Base-by-base conservation (phyloP, 92 coral and sea anemone genomes). In the Zoanthus sociatus region DNA sequence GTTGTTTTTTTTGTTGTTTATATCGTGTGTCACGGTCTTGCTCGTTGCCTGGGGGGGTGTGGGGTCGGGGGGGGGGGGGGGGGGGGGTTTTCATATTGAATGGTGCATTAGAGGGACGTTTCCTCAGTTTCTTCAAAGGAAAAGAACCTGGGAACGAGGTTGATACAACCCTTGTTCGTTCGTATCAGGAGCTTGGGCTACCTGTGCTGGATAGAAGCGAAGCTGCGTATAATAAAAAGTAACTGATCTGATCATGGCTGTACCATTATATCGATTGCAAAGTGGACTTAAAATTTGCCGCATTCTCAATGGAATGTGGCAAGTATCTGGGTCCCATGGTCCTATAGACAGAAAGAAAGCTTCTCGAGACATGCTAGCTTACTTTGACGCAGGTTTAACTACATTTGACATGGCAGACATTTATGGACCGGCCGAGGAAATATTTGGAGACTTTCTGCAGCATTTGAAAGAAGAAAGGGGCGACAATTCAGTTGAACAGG, bases 231-330 rank as follows among this genome's bases (percentile, higher is more conserved):
- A 26, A 26, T n/a, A 26, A 26, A 26, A 26, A 26, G 26, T 26
- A 26, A 26, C 26, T 26, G 26, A 26, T 37, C 1, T 37, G 64
- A 33, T 33, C 46, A 78, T 78, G 83, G 56, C 60, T 18, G 46
- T 94, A 21, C 94, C 98, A 7, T 70, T 60, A 9, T 89, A 89
- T 83, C 93, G 94, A 31, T 88, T 94, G 31, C 84, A 87, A 64
- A 93, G 93, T 87, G 96, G 98, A 33, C 90, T 94, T 53, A 86
- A 90, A 85, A 88, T 94, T 74, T 89, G 95, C 37, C 92, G 94
- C 14, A 93, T 94, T 56, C 81, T 91, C 20, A 94, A 94, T 74
- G 98, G 98, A 32, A 94, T 94, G 98, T 94, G 98, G 98, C 98
- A 94, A 76, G 96, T 94, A 32, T 94, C 96, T 5, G 96, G 98